phyloP scores from a whole-genome alignment of 2,113 vertebrate species.

The Glareola pratincola region DNA sequence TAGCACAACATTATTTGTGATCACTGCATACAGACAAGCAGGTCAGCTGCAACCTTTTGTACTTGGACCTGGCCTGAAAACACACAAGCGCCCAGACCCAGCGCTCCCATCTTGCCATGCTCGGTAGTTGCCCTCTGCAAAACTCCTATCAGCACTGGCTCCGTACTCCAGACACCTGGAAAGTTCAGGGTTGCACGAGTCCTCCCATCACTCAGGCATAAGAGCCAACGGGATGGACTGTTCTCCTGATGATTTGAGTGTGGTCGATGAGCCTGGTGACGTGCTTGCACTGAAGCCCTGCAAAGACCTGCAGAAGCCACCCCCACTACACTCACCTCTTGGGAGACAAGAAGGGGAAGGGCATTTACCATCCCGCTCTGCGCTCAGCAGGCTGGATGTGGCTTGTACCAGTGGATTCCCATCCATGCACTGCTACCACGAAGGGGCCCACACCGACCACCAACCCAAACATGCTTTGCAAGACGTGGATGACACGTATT shows the following conservation, averaged over 20 bases:
- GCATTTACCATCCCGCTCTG: neutral
- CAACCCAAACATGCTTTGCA: neutral
- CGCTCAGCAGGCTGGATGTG: neutral
- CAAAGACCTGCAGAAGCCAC: neutral
- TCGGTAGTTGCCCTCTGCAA: neutral
- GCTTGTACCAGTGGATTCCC: neutral
- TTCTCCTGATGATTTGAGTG: neutral
- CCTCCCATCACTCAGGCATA: accelerated
- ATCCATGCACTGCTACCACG: neutral
- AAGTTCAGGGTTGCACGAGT: neutral
- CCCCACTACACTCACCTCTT: no score
- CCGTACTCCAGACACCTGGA: neutral
- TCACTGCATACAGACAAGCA: neutral
- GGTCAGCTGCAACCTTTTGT: neutral
- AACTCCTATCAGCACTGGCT: accelerated
- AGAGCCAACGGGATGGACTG: neutral
- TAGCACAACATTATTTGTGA: neutral
- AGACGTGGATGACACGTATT: neutral
- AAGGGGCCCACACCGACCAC: neutral
- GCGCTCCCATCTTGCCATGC: neutral
- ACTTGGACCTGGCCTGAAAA: neutral
- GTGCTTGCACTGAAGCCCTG: neutral
- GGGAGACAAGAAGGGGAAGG: neutral
- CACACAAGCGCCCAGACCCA: neutral
- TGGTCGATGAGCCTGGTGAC: accelerated